Conservation (phyloP, 2,797 vertebrate genomes). For the Hylomyscus alleni region DNA sequence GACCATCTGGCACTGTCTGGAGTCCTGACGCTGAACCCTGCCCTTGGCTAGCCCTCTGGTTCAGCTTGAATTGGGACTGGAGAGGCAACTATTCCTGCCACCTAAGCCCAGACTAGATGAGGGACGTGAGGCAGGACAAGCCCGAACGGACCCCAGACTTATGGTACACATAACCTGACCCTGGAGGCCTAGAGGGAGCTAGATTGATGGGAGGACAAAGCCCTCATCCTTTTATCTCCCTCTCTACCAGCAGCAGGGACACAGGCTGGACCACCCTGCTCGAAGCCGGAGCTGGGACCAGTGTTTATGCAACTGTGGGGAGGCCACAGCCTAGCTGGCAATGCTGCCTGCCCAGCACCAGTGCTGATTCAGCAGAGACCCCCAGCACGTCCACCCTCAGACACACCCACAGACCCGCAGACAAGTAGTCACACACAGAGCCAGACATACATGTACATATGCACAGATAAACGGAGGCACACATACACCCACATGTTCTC, state of each 20-base stretch:
- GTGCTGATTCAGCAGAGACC: slow-evolving; percentile 74
- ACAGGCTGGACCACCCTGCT: slow-evolving; percentile 78
- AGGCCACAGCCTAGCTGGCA: slow-evolving; percentile 75
- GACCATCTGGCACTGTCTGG: not conserved
- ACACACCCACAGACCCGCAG: not conserved
- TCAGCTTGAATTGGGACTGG: not conserved
- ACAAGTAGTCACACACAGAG: not conserved
- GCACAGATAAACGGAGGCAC: not conserved
- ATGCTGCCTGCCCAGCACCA: not conserved
- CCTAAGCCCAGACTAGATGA: not conserved
- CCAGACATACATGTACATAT: not conserved
- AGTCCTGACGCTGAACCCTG: not conserved
- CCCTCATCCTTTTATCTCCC: not conserved
- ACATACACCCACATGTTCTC: not conserved
- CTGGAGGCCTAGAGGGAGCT: not conserved
- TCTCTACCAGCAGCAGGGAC: slow-evolving; percentile 16
- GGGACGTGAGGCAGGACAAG: not conserved
- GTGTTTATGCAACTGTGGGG: slow-evolving; percentile 81
- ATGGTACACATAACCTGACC: not conserved
- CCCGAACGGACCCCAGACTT: not conserved
- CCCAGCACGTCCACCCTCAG: slow-evolving; percentile 14
- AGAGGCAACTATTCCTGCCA: not conserved
- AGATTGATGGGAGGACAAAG: not conserved
- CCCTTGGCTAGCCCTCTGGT: not conserved
- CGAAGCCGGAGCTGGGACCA: slow-evolving; percentile 68